Base-by-base conservation (phyloP, 1,140 invertebrate genomes). In the Drosophila albomicans region DNA sequence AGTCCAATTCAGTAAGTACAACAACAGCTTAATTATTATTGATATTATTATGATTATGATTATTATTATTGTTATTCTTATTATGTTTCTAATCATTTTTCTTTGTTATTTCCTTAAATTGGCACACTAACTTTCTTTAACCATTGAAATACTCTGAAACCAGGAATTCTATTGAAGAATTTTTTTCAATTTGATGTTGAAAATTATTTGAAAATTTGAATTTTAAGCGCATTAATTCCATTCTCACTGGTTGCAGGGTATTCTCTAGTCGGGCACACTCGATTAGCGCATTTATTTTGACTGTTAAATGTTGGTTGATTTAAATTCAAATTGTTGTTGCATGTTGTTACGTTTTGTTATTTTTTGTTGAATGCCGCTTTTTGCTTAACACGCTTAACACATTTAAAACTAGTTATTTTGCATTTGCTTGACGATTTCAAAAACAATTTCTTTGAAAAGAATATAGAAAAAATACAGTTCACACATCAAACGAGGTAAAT, bases 1-100 rank as follows among this genome's bases (percentile, higher is more conserved):
- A 67, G 68, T 75, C 62, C 70, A 79, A 80, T 85, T 85, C 80
- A 91, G 90, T 91, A 91, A 91, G 90, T 91, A 91, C 87, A 58
- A 76, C 11, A 75, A 25, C 20, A 75, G 65, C 81, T 85, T 84
- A 35, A 56, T 71, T 67, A 61, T 85, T 68, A 66, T 72, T 67
- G 30, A 68, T 70, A 63, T 77, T 72, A 62, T 69, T 72, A 48
- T 67, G 5, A 5, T 32, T 32, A 7, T 57, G 69, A 51, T 68
- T 72, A 65, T 84, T 69, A 64, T 70, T 66, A 20, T 69, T 68
- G 65, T 75, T 67, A 59, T 68, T 72, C 38, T 67, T 3, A 51
- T 75, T 75, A 57, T 67, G 25, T 78, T 43, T 30, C 45, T 59
- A 70, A 64, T 35, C 15, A 41, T 72, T 49, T 56, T 69, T 63